phyloP scores from a whole-genome alignment of 2,113 vertebrate species.

The Clinocottus analis region DNA sequence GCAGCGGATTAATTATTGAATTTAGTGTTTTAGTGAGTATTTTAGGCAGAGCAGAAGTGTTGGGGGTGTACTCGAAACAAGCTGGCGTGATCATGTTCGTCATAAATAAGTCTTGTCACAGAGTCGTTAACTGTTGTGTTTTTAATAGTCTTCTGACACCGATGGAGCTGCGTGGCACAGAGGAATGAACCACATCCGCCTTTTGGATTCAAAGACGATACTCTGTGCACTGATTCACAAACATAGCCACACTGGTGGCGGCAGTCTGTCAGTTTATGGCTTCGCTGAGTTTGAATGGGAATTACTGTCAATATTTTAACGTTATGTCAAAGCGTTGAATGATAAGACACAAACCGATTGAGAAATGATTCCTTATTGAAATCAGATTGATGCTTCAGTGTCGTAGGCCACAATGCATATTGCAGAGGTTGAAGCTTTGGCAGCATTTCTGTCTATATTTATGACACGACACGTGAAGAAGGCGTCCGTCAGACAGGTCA shows the following conservation, averaged over 20 bases:
- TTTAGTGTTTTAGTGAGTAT: neutral
- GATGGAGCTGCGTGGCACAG: neutral
- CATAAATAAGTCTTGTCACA: neutral
- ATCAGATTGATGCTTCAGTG: conserved; percentile 27
- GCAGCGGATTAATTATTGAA: neutral
- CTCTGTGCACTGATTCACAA: neutral
- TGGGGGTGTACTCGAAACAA: neutral
- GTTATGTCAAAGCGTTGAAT: neutral
- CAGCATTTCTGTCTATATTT: conserved; percentile 18
- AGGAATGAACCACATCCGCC: neutral
- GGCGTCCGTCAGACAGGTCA: neutral
- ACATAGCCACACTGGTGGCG: neutral
- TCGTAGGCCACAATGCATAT: neutral
- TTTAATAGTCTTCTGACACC: neutral
- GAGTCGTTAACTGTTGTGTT: neutral
- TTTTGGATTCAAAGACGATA: neutral
- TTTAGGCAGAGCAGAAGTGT: neutral
- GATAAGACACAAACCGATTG: neutral
- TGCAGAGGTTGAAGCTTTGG: neutral
- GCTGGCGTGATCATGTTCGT: neutral
- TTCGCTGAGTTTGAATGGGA: conserved; percentile 2
- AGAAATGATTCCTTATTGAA: conserved; percentile 8
- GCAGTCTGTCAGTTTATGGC: neutral
- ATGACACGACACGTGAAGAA: neutral
- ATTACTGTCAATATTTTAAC: conserved; percentile 16